Evolutionary conservation across 2,888 invertebrate species (phyloP).

Genomic region (Tenthredo amoena): DNA sequence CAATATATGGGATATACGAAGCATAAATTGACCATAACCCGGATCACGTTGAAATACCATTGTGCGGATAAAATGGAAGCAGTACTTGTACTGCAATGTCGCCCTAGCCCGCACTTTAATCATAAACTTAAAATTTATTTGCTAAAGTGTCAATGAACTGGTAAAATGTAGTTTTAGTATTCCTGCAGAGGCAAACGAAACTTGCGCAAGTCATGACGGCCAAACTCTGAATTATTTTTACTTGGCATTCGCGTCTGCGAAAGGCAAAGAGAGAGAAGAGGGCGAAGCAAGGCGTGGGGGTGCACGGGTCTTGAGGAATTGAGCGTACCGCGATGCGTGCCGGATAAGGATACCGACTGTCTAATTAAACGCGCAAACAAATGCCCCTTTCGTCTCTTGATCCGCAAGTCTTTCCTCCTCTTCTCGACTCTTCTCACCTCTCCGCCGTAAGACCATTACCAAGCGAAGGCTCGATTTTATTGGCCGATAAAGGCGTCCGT

Average conservation of each 20-base stretch:
- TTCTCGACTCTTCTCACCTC: constrained; percentile 47
- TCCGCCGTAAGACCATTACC: constrained; percentile 55
- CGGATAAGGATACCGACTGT: constrained; percentile 64
- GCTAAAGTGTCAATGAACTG: background rate
- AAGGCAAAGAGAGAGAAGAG: constrained; percentile 53
- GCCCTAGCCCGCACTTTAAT: background rate
- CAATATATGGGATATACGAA: background rate
- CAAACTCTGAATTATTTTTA: background rate
- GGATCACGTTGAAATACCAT: background rate
- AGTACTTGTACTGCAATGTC: background rate
- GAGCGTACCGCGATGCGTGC: constrained; percentile 61
- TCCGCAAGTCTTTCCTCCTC: constrained; percentile 48
- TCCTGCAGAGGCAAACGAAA: background rate
- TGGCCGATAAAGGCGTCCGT: constrained; percentile 54
- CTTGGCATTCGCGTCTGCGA: constrained; percentile 28
- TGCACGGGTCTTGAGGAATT: constrained; percentile 60
- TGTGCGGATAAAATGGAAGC: background rate
- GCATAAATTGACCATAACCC: constrained; percentile 18
- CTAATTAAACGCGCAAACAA: constrained; percentile 67
- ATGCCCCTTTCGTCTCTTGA: constrained; percentile 62
- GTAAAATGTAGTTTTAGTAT: background rate
- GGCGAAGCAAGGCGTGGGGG: constrained; percentile 55
- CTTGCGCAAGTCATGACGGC: background rate
- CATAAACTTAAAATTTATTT: background rate
- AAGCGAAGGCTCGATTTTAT: constrained; percentile 56